A percentile compares a stretch with the other conserved stretches of the same genome.
These are phyloP conservation scores for Brachionus rubens DNA, from an alignment of 1,140 invertebrate species.

Conservation along the genomic window DNA sequence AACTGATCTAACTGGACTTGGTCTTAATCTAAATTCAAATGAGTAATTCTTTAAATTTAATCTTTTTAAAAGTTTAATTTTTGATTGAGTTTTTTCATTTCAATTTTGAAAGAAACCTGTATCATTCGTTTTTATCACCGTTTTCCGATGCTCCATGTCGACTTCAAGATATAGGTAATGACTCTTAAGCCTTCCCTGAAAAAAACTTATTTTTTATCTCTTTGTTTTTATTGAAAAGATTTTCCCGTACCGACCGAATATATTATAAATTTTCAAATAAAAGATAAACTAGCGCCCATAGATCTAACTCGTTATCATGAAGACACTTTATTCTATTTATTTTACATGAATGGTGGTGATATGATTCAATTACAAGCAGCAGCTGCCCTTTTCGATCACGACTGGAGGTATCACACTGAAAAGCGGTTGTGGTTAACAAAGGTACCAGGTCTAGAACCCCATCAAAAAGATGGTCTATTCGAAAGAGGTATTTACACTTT, in stretches of 20 bases:
- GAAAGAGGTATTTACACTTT: slow-evolving; percentile 97
- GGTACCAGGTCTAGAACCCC: slow-evolving; percentile 82
- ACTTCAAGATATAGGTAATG: slow-evolving; percentile 85
- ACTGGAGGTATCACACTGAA: slow-evolving; percentile 98
- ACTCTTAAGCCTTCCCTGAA: no score
- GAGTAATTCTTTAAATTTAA: slow-evolving; percentile 64
- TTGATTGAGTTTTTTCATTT: background rate
- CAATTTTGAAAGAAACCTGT: slow-evolving; percentile 67
- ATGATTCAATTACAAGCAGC: slow-evolving; percentile 92
- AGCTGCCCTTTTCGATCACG: slow-evolving; percentile 91
- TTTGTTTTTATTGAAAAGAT: no score
- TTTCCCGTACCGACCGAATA: slow-evolving; percentile 98
- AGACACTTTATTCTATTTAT: slow-evolving; percentile 97
- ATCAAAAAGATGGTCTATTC: slow-evolving; percentile 89
- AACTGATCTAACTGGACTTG: slow-evolving; percentile 91
- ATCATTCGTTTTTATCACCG: slow-evolving; percentile 93
- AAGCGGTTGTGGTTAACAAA: slow-evolving; percentile 98
- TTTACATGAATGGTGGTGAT: slow-evolving; percentile 97
- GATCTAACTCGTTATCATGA: slow-evolving; percentile 95
- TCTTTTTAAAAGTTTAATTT: background rate
- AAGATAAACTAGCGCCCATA: slow-evolving; percentile 75
- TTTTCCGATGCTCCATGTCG: slow-evolving; percentile 95
- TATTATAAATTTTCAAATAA: slow-evolving; percentile 76
- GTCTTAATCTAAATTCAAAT: slow-evolving; percentile 92
- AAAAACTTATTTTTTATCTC: no score